These are phyloP conservation scores for Drosophila lacertosa DNA, from an alignment of 1,140 invertebrate genomes.

Conservation along the genomic window DNA sequence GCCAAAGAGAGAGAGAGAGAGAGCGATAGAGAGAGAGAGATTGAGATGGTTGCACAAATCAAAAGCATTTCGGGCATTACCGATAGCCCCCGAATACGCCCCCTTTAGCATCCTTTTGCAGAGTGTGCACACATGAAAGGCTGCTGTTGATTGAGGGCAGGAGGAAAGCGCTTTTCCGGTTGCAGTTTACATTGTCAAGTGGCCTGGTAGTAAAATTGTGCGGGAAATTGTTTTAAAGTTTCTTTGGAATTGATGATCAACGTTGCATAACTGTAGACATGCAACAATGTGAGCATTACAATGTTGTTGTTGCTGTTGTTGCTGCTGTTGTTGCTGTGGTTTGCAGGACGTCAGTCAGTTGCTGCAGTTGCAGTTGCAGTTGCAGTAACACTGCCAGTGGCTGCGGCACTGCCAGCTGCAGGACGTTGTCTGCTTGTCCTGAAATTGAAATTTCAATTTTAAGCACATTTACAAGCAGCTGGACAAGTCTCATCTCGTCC, in stretches of 20 bases:
- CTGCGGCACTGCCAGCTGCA: constrained; percentile 8
- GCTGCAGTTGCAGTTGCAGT: constrained; percentile 18
- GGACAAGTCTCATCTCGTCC: constrained; percentile 33
- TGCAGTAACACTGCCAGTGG: constrained; percentile 10
- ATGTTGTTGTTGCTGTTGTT: constrained; percentile 32
- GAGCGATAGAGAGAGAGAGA: background rate
- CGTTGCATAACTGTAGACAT: constrained; percentile 52
- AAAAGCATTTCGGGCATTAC: constrained; percentile 50
- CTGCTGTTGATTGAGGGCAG: background rate
- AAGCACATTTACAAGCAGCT: constrained; percentile 55
- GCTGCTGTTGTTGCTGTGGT: constrained; percentile 20
- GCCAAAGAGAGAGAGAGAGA: background rate
- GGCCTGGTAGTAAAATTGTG: constrained; percentile 52
- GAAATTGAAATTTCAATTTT: constrained; percentile 62
- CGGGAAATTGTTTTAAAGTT: constrained; percentile 60
- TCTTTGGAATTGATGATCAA: constrained; percentile 49
- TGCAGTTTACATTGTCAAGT: constrained; percentile 53
- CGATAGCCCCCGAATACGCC: constrained; percentile 12
- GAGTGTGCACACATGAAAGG: constrained; percentile 17
- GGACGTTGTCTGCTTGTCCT: constrained; percentile 42
- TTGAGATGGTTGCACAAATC: constrained; percentile 41
- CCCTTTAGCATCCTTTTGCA: background rate
- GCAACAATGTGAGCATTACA: constrained; percentile 53
- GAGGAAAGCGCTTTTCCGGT: constrained; percentile 24
- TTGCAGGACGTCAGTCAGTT: constrained; percentile 15